These are phyloP conservation scores for Porites australiensis DNA, from an alignment of 64 coral and sea anemone species.

Conservation along the genomic window DNA sequence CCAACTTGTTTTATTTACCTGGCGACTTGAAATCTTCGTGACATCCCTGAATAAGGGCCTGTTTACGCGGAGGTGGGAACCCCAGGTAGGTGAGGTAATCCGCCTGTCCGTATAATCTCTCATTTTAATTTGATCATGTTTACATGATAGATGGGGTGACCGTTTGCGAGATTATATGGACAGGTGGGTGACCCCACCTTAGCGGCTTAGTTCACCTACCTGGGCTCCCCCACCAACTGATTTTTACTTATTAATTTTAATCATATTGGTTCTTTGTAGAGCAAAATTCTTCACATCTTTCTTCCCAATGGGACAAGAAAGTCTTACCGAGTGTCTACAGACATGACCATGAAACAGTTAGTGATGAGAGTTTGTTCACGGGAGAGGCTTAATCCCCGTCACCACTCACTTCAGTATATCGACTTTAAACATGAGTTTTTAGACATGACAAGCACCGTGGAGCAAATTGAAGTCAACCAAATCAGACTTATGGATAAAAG, in stretches of 20 bases:
- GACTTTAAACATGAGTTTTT: slow-evolving; percentile 90
- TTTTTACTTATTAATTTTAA: background rate
- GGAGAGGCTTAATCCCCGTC: slow-evolving; percentile 74
- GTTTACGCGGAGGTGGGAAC: too few species aligned
- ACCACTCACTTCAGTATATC: slow-evolving; percentile 80
- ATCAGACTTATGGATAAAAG: slow-evolving; percentile 89
- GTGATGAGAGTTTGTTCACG: slow-evolving; percentile 65
- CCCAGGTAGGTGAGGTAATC: too few species aligned
- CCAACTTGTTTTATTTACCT: too few species aligned
- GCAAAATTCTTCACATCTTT: slow-evolving; percentile 68
- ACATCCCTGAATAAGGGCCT: too few species aligned
- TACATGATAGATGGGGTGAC: too few species aligned
- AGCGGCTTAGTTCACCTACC: too few species aligned
- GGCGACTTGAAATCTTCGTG: too few species aligned
- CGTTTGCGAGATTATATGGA: too few species aligned
- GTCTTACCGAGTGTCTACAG: slow-evolving; percentile 62
- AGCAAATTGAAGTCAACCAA: slow-evolving; percentile 67
- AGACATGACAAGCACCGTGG: slow-evolving; percentile 55
- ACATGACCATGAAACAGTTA: slow-evolving; percentile 77
- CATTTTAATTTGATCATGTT: too few species aligned
- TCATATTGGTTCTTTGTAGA: slow-evolving; percentile 13
- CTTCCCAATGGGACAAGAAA: slow-evolving; percentile 71
- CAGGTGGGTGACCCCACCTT: too few species aligned
- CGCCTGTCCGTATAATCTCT: too few species aligned
- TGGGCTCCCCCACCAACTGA: too few species aligned